Evolutionary conservation across 2,113 vertebrate genomes (phyloP).

Genomic region (Macroglossus sobrinus): DNA sequence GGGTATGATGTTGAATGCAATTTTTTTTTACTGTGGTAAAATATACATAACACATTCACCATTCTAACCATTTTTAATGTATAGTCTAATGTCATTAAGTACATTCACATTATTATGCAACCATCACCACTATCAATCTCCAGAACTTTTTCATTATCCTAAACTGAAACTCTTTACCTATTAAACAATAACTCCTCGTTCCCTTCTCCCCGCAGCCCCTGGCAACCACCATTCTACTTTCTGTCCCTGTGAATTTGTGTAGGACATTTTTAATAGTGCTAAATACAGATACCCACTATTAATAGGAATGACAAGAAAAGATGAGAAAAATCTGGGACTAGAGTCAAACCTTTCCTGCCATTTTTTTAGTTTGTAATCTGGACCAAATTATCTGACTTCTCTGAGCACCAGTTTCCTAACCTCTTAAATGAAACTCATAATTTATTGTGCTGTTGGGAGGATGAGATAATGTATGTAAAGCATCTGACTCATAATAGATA

Average conservation of each 20-base stretch:
- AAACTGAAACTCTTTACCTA: background rate
- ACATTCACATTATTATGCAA: background rate
- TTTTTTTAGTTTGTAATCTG: constrained; percentile 3
- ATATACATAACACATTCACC: background rate
- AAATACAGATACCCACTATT: background rate
- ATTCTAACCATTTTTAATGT: background rate
- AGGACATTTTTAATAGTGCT: background rate
- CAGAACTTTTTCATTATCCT: background rate
- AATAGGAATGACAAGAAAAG: background rate
- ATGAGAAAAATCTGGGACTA: background rate
- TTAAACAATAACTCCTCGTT: background rate
- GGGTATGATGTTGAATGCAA: background rate
- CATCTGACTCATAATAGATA: background rate
- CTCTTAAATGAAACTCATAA: background rate
- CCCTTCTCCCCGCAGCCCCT: background rate
- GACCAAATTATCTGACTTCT: background rate
- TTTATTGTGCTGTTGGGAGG: background rate
- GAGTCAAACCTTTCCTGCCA: background rate
- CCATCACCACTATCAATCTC: background rate
- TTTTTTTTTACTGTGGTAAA: background rate
- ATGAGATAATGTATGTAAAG: background rate
- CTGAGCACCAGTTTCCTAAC: background rate
- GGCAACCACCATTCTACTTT: background rate
- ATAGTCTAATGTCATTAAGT: background rate
- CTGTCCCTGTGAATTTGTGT: background rate